Conservation (phyloP, 1,140 invertebrate genomes). For the Bicyclus anynana region DNA sequence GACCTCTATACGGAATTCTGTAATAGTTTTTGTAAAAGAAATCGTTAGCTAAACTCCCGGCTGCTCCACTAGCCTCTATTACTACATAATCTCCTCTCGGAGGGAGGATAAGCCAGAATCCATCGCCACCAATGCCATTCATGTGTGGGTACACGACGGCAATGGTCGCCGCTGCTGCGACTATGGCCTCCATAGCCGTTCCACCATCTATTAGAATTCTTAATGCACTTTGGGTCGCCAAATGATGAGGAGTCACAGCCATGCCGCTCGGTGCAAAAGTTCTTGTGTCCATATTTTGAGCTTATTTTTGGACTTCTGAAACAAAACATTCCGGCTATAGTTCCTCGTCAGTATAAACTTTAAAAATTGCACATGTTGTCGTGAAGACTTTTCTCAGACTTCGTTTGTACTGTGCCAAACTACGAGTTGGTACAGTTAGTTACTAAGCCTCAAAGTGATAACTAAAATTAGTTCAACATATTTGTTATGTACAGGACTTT, state of each 20-base stretch:
- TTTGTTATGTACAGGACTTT: no score
- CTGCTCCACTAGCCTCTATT: slow-evolving; percentile 61
- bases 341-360: neutral
- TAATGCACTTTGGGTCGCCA: slow-evolving; percentile 56
- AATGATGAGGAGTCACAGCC: slow-evolving; percentile 67
- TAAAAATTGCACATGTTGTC: no score
- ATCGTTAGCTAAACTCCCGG: slow-evolving; percentile 46
- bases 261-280: slow-evolving; percentile 48
- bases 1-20: slow-evolving; percentile 47
- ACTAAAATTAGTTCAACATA: no score
- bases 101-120: slow-evolving; percentile 63
- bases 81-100: slow-evolving; percentile 50
- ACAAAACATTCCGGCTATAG: no score
- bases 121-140: slow-evolving; percentile 63
- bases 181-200: slow-evolving; percentile 61
- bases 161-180: slow-evolving; percentile 61
- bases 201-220: slow-evolving; percentile 58
- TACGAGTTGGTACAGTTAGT: no score
- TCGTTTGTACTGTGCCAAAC: no score
- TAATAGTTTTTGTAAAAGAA: slow-evolving; percentile 36
- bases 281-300: slow-evolving; percentile 39
- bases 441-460: no score
- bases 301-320: neutral
- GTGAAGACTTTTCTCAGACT: no score
- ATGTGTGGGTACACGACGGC: slow-evolving; percentile 63